Conservation (phyloP, 2,113 vertebrate species). For the human (Homo sapiens) region DNA sequence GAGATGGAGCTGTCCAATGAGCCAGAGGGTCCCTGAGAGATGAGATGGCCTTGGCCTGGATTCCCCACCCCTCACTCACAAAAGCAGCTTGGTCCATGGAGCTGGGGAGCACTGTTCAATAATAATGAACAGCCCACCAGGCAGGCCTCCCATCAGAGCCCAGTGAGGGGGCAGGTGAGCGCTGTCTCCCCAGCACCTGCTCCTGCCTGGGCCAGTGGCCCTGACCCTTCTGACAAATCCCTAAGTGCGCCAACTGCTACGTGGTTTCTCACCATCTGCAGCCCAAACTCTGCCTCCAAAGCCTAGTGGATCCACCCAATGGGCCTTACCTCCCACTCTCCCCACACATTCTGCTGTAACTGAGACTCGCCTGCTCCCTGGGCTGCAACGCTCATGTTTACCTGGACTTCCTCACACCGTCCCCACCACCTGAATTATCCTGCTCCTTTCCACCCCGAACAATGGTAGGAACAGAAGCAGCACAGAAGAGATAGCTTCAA, state of each 20-base stretch:
- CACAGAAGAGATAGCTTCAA: not conserved
- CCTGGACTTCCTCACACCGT: not conserved
- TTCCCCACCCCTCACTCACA: not conserved
- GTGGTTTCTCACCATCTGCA: not conserved
- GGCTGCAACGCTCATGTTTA: not conserved
- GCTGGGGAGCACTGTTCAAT: not conserved
- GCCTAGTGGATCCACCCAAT: not conserved
- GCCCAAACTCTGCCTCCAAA: not conserved
- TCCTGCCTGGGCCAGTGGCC: not conserved
- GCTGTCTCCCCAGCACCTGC: not conserved
- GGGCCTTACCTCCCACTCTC: not conserved
- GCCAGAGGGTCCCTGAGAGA: not conserved
- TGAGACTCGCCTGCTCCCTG: not conserved
- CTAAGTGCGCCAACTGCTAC: not conserved
- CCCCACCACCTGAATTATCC: not conserved
- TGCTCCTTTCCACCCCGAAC: not conserved
- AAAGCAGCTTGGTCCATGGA: not conserved
- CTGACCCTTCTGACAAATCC: not conserved
- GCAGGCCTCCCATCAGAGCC: not conserved
- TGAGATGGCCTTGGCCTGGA: not conserved
- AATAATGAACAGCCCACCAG: not conserved
- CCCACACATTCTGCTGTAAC: not conserved
- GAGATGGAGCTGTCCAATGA: not conserved
- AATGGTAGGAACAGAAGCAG: not conserved
- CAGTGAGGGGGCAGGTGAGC: not conserved